Base-by-base conservation (phyloP, 1,140 invertebrate species). In the Bombus ignitus region DNA sequence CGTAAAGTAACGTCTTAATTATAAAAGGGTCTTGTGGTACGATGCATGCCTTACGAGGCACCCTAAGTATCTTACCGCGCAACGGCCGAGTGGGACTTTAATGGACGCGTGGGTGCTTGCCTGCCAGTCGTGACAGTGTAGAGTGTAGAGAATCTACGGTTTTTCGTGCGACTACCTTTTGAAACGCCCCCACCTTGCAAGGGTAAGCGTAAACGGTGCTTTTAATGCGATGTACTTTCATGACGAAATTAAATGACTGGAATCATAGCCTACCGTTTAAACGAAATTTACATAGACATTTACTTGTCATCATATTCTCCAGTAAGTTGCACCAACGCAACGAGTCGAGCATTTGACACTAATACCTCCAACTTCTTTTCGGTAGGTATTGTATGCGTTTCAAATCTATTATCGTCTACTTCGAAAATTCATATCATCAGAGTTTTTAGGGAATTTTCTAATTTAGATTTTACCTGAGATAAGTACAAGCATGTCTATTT, bases 1-100 rank as follows among this genome's bases (percentile, higher is more conserved):
- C 92, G 84, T 93, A 93, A 94, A 94, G 89, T 92, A 91, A 93
- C 91, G 90, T 94, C 93, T 94, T 94, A 94, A 94, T 94, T 94
- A 94, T 92, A 91, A 93, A 92, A 92, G 89, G 86, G 87, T 88
- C 91, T 89, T 82, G 85, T 86, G 87, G 65, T 44, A 72, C 83
- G 84, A 78, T 76, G 86, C 87, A 89, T 86, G 86, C 86, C 85
- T 92, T 90, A 91, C 90, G 89, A 91, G 86, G 82, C 75, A 87
- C 87, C 88, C 89, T 89, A 90, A 91, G 91, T 90, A 92, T 88
- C 87, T 85, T 87, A 88, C 47, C 47, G 47, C 47, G 47, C 70
- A 80, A 75, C 73, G 85, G 75, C 65, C 86, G 82, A 88, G 79
- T 47, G 83, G 42, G 78, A 78, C 78, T 82, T 89, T 91, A 93